Evolutionary conservation across 2,113 vertebrate genomes (phyloP).

Genomic region (Kryptolebias marmoratus): DNA sequence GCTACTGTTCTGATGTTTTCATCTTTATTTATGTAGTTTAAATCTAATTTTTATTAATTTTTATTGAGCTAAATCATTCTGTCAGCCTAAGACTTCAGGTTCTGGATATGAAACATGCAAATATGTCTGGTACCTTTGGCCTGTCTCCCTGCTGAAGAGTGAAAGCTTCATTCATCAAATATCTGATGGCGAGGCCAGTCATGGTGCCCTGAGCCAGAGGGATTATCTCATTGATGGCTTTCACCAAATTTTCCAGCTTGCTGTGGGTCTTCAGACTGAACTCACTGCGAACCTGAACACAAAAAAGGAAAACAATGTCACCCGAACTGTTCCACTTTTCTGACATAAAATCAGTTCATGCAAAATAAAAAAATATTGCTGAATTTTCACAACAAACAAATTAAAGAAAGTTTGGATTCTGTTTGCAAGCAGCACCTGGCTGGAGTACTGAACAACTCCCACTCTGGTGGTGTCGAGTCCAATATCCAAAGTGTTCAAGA

Average conservation of each 20-base stretch:
- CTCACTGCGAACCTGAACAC: slow-evolving; percentile 86
- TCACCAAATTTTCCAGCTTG: slow-evolving; percentile 84
- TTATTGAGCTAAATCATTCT: neutral
- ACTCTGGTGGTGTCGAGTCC: slow-evolving; percentile 87
- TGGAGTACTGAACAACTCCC: slow-evolving; percentile 96
- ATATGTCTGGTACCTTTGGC: slow-evolving; percentile 61
- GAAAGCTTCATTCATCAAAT: slow-evolving; percentile 92
- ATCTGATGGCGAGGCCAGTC: slow-evolving; percentile 96
- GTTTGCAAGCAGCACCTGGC: slow-evolving; percentile 76
- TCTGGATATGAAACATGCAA: neutral
- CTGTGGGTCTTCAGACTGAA: slow-evolving; percentile 90
- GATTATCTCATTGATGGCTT: slow-evolving; percentile 88
- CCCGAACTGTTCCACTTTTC: neutral
- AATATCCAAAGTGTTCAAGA: slow-evolving; percentile 88
- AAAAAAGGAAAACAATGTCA: neutral
- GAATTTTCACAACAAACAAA: neutral
- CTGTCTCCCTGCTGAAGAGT: slow-evolving; percentile 86
- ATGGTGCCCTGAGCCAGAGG: slow-evolving; percentile 96
- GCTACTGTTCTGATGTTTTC: no score
- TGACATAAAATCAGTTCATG: no score
- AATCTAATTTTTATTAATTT: no score
- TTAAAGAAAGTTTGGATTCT: no score
- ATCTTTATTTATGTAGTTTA: no score
- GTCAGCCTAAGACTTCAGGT: neutral
- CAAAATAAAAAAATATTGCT: neutral